These are phyloP conservation scores for Micromussa lordhowensis DNA, from an alignment of 92 coral and sea anemone species.

Conservation along the genomic window DNA sequence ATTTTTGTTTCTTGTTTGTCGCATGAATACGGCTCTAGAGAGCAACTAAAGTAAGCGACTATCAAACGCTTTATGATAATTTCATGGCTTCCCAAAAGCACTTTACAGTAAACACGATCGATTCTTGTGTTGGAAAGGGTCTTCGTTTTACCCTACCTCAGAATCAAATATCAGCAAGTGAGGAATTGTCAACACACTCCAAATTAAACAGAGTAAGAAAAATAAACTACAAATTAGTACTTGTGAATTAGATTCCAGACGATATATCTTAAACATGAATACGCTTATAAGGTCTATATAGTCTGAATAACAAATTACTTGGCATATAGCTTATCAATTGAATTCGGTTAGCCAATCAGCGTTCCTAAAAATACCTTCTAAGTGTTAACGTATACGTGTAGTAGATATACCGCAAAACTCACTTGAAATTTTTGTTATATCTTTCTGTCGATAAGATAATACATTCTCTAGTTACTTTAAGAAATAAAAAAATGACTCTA, in stretches of 20 bases:
- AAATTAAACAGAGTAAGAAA: background rate
- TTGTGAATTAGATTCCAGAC: constrained; percentile 6
- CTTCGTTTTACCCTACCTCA: background rate
- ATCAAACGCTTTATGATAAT: background rate
- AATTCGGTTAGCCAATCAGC: background rate
- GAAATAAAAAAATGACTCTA: background rate
- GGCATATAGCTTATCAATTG: background rate
- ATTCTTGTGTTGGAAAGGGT: background rate
- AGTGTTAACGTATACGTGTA: background rate
- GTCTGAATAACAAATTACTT: background rate
- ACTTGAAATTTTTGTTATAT: background rate
- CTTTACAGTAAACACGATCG: background rate
- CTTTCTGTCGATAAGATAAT: background rate
- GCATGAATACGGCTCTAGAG: background rate
- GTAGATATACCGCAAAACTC: background rate
- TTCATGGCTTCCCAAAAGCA: too few species aligned
- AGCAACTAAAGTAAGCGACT: background rate
- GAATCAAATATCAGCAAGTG: background rate
- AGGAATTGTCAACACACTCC: background rate
- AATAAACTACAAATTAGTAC: background rate
- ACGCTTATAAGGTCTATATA: background rate
- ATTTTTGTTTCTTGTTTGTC: background rate
- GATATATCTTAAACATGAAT: background rate
- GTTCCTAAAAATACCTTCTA: background rate
- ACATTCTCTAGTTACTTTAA: background rate